These are phyloP conservation scores for Onychomys leucogaster DNA, from an alignment of 2,797 vertebrate genomes.

Conservation along the genomic window DNA sequence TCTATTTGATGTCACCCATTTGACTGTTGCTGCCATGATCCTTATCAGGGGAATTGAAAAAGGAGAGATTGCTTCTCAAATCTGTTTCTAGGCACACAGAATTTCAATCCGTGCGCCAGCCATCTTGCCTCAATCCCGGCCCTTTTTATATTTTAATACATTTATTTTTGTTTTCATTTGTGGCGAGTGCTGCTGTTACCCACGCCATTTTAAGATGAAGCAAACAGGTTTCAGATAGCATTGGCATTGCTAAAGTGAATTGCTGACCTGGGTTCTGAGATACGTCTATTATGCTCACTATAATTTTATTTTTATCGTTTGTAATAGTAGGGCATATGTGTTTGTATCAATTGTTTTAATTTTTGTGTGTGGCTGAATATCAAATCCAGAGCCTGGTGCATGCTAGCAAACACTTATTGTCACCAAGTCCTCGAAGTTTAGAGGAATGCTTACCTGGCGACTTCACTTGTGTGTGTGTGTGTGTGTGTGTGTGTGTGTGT, in stretches of 20 bases:
- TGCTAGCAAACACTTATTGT: not conserved
- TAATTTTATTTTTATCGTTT: not conserved
- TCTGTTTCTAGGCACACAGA: no score
- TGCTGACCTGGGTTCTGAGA: not conserved
- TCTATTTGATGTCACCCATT: no score
- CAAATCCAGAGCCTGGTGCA: not conserved
- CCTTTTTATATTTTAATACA: not conserved
- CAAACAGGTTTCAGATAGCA: not conserved
- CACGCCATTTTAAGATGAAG: not conserved
- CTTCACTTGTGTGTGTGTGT: not conserved
- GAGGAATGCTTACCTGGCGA: not conserved
- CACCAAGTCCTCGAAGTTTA: not conserved
- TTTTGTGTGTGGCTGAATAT: not conserved
- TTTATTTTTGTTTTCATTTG: conserved; percentile 24
- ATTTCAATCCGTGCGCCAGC: no score
- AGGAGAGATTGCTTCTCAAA: no score
- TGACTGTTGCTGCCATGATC: no score
- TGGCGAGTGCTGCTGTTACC: not conserved
- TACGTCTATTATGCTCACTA: not conserved
- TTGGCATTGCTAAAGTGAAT: not conserved
- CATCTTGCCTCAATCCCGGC: no score
- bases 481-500: no score
- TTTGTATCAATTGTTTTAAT: not conserved
- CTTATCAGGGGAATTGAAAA: no score
- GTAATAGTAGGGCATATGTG: not conserved